A percentile compares a stretch with the other conserved stretches of the same genome.
These are phyloP conservation scores for Hypomesus transpacificus DNA, from an alignment of 2,113 vertebrate genomes.

Conservation along the genomic window DNA sequence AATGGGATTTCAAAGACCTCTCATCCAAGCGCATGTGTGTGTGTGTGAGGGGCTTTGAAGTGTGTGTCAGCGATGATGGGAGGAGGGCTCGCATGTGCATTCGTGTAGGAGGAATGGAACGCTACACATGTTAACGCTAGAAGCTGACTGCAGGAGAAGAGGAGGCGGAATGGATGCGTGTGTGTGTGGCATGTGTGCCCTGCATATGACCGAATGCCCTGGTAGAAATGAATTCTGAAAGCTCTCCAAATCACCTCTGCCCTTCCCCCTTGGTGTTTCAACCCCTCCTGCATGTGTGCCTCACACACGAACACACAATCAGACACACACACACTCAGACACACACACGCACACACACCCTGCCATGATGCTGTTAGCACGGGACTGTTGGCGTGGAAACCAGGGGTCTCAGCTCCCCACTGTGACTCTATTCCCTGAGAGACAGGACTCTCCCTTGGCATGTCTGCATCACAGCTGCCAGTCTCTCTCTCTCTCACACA, in stretches of 20 bases:
- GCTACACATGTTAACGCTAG: slow-evolving; percentile 31
- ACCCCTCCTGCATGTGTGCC: slow-evolving; percentile 1
- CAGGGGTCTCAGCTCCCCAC: slow-evolving; percentile 43
- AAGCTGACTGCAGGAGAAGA: slow-evolving; percentile 48
- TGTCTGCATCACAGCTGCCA: slow-evolving; percentile 61
- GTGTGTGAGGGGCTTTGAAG: neutral
- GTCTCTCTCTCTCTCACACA: slow-evolving; percentile 35
- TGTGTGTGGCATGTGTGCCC: slow-evolving; percentile 8
- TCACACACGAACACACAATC: neutral
- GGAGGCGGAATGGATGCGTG: slow-evolving; percentile 39
- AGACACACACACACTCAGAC: slow-evolving; percentile 12
- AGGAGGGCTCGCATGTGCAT: too few relatives aligned
- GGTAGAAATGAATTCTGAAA: slow-evolving; percentile 58
- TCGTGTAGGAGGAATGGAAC: slow-evolving; percentile 15
- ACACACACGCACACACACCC: slow-evolving; percentile 28
- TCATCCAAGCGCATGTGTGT: slow-evolving; percentile 28
- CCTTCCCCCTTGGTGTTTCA: slow-evolving; percentile 22
- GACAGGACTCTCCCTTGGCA: slow-evolving; percentile 46
- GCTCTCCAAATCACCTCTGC: slow-evolving; percentile 56
- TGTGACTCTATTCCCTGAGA: slow-evolving; percentile 41
- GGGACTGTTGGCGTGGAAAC: slow-evolving; percentile 57
- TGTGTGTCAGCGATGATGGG: too few relatives aligned
- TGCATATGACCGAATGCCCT: slow-evolving; percentile 45
- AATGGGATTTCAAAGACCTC: neutral
- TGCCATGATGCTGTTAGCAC: slow-evolving; percentile 35